Conservation (phyloP, 2,888 invertebrate genomes). For the Osmoderma eremita region DNA sequence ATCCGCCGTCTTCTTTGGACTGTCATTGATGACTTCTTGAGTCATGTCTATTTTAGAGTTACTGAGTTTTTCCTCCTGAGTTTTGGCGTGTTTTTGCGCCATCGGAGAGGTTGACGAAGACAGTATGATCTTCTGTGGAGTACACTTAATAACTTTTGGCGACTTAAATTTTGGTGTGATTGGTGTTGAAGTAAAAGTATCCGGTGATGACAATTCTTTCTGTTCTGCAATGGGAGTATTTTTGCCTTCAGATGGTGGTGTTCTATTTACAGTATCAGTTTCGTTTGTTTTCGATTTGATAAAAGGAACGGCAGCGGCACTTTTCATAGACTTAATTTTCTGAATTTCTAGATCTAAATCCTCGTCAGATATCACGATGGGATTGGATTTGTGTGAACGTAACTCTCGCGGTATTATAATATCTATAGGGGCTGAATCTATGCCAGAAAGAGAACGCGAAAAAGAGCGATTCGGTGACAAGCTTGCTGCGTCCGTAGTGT, state of each 20-base stretch:
- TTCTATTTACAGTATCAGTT: conserved; percentile 16
- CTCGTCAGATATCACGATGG: conserved; percentile 72
- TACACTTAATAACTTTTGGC: conserved; percentile 41
- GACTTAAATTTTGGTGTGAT: conserved; percentile 37
- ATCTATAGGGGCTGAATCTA: conserved; percentile 76
- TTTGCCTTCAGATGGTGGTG: conserved; percentile 16
- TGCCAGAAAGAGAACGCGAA: conserved; percentile 65
- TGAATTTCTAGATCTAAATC: conserved; percentile 76
- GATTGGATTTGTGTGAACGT: conserved; percentile 62
- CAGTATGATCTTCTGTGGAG: conserved; percentile 37
- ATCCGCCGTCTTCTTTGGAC: not conserved
- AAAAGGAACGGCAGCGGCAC: conserved; percentile 42
- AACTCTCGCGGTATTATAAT: conserved; percentile 64
- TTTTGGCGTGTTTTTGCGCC: conserved; percentile 46
- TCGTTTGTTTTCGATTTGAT: conserved; percentile 24
- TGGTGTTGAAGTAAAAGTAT: conserved; percentile 19
- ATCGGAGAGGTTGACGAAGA: conserved; percentile 41
- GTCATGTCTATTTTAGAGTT: conserved; percentile 48
- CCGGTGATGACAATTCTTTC: conserved; percentile 11
- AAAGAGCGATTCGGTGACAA: conserved; percentile 54
- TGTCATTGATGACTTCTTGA: not conserved
- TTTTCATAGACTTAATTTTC: conserved; percentile 69
- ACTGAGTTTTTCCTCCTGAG: conserved; percentile 48
- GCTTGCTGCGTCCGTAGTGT: conserved; percentile 23
- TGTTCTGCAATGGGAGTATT: not conserved